Base-by-base conservation (phyloP, 1,140 invertebrate species). In the Drosophila miranda region DNA sequence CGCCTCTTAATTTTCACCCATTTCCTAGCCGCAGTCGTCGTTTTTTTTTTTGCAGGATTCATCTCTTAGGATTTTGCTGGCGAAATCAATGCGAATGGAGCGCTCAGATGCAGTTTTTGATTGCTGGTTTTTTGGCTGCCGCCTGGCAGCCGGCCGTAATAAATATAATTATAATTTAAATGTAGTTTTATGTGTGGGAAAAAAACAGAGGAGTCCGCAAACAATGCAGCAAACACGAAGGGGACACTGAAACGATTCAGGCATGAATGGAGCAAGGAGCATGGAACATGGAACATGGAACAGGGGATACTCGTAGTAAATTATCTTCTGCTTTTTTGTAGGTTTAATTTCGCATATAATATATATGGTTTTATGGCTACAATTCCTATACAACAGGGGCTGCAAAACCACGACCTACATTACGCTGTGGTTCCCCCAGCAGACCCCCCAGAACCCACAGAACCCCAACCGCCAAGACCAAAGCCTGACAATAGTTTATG, bases 401-500 rank as follows among this genome's bases (percentile, higher is more conserved):
- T 57, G 34, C 43, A 61, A 57, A 66, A 70, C 75, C 75, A 72
- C 81, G 77, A 84, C 77, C 81, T 80, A 84, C 80, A 84, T 86
- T 75, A 67, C 59, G 28, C 57, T 45, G 52, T 68, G 71, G 59
- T 61, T 26, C 41, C 52, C 74, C 42, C 45, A 67, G 2, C 21
- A 9, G 51, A 46, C 19, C 23, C 41, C 34, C 30, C 16, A 16
- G 16, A 16, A 16, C 16, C 16, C 16, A 16, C 16, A 60, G 19
- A 44, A 30, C 16, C 16, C 13, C 16, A 16, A 41, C 30, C 42
- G 23, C 50, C 50, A 48, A 49, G 46, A 54, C 49, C 68, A 41
- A 7, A 50, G 57, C 68, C 81, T 68, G 81, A 86, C 82, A 86
- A 81, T 86, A 81, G 81, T 86, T 86, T 86, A 86, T 86, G 82